phyloP scores from a whole-genome alignment of 2,888 invertebrate genomes.

The Dexiosoma caninum region DNA sequence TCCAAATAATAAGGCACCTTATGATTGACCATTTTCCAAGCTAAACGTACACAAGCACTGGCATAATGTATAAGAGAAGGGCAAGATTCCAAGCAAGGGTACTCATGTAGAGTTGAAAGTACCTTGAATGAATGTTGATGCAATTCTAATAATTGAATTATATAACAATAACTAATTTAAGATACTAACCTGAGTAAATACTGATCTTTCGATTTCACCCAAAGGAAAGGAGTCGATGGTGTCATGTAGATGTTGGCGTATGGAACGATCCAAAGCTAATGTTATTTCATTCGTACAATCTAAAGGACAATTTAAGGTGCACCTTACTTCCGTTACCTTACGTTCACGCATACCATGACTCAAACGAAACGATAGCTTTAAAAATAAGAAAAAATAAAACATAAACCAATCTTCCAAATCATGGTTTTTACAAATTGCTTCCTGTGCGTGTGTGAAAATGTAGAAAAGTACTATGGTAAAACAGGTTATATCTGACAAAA shows the following conservation, averaged over 20 bases:
- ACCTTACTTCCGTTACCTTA: constrained; percentile 85
- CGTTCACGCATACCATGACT: constrained; percentile 85
- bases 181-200: constrained; percentile 80
- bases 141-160: background rate
- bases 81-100: constrained; percentile 91
- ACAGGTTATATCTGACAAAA: no score
- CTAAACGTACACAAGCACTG: constrained; percentile 88
- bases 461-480: no score
- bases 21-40: constrained; percentile 91
- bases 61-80: constrained; percentile 88
- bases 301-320: constrained; percentile 79
- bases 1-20: constrained; percentile 83
- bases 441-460: no score
- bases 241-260: constrained; percentile 83
- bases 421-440: background rate
- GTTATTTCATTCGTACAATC: constrained; percentile 78
- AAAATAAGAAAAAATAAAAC: background rate
- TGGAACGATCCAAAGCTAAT: constrained; percentile 80
- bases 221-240: constrained; percentile 85
- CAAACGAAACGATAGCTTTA: constrained; percentile 86
- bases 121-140: constrained; percentile 79
- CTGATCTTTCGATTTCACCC: constrained; percentile 83
- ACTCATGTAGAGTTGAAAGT: constrained; percentile 93
- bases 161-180: background rate
- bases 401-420: no score